Percentiles rank a stretch among this genome's conserved stretches.
These are phyloP conservation scores for Ophiothrix spiculata DNA, from an alignment of 35 echinoderm and acorn worm species.

Conservation along the genomic window DNA sequence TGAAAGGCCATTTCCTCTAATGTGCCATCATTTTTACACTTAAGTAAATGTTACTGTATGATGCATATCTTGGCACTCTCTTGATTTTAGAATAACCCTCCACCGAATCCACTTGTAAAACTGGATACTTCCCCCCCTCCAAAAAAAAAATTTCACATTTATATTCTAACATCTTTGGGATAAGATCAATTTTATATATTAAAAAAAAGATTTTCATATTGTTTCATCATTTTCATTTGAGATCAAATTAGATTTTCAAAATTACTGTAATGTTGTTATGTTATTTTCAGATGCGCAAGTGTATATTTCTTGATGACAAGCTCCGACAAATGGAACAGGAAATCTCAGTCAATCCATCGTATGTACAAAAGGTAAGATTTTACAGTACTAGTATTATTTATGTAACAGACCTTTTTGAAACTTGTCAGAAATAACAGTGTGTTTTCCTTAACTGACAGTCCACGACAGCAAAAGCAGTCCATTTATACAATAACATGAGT, in stretches of 20 bases:
- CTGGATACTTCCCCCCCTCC: background rate
- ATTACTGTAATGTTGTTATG: background rate
- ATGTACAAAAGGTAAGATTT: conserved; percentile 84
- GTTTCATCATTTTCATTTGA: background rate
- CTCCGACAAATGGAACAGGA: conserved; percentile 83
- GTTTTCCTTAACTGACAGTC: background rate
- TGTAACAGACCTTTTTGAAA: background rate
- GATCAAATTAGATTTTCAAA: background rate
- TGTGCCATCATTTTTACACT: no score
- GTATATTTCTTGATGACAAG: conserved; percentile 88
- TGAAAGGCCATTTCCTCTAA: no score
- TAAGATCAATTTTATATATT: background rate
- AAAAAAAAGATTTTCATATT: no score
- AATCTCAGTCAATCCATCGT: conserved; percentile 84
- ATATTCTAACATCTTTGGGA: background rate
- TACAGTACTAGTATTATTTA: no score
- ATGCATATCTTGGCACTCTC: no score
- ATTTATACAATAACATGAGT: no score
- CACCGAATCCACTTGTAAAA: no score
- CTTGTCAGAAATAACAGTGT: background rate
- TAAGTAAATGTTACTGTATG: no score
- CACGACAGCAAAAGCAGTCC: background rate
- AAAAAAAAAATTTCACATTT: background rate
- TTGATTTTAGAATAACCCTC: no score
- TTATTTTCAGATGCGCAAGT: conserved; percentile 73